Conservation (phyloP, 2,888 invertebrate genomes). For the Leucophora obtusa region DNA sequence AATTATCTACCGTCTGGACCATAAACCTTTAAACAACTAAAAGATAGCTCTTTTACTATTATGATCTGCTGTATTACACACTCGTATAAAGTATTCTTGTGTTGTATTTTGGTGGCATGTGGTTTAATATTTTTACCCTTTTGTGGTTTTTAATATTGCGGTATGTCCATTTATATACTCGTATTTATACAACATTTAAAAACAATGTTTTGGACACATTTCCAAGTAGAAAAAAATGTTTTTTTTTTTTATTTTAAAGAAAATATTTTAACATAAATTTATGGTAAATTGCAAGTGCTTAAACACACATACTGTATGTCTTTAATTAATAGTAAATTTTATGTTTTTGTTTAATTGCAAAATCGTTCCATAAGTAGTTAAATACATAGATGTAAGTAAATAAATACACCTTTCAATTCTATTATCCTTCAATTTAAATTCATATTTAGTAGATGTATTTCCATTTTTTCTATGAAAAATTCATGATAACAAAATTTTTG, state of each 20-base stretch:
- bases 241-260: too few relatives aligned
- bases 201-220: constrained; percentile 51
- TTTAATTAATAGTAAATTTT: not conserved
- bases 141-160: constrained; percentile 58
- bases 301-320: too few relatives aligned
- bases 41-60: constrained; percentile 25
- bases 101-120: constrained; percentile 54
- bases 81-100: constrained; percentile 33
- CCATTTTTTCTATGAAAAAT: constrained; percentile 39
- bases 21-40: not conserved
- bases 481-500: constrained; percentile 45
- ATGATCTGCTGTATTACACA: constrained; percentile 21
- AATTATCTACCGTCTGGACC: not conserved
- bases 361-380: not conserved
- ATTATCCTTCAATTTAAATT: not conserved
- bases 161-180: constrained; percentile 29
- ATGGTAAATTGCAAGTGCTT: too few relatives aligned
- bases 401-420: not conserved
- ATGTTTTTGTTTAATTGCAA: not conserved
- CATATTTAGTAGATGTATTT: constrained; percentile 3
- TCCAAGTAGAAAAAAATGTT: not conserved
- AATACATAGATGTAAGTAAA: not conserved
- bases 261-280: too few relatives aligned
- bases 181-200: not conserved
- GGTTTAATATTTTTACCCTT: constrained; percentile 57